Conservation (phyloP, 2,797 vertebrate species). For the Chiloscyllium punctatum region DNA sequence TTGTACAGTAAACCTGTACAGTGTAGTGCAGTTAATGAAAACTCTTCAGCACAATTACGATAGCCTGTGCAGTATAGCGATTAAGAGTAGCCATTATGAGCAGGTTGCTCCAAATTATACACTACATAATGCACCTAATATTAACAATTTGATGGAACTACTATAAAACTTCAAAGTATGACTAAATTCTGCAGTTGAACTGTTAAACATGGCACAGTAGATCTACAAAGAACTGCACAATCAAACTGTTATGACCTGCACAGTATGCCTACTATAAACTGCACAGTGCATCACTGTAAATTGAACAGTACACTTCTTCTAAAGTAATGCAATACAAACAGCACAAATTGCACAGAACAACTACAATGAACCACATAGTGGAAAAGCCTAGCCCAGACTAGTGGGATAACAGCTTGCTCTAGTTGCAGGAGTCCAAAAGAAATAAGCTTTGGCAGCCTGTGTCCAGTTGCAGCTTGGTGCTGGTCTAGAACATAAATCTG, state of each 20-base stretch:
- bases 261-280: not conserved
- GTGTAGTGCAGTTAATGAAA: not conserved
- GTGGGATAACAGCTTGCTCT: not conserved
- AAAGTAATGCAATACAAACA: not conserved
- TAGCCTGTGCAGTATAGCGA: not conserved
- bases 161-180: not conserved
- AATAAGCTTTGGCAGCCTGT: not conserved
- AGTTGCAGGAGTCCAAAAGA: not conserved
- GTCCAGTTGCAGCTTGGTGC: not conserved
- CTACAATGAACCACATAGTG: not conserved
- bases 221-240: not conserved
- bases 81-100: not conserved
- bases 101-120: not conserved
- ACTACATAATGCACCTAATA: not conserved
- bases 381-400: not conserved
- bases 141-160: not conserved
- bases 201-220: not conserved
- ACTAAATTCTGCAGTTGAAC: not conserved
- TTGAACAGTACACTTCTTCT: not conserved
- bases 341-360: not conserved
- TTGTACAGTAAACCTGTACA: not conserved
- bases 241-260: not conserved
- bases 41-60: not conserved
- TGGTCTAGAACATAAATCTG: not conserved
- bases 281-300: not conserved